These are phyloP conservation scores for Oscheius sp. DNA, from an alignment of 1,140 invertebrate species.

Conservation along the genomic window DNA sequence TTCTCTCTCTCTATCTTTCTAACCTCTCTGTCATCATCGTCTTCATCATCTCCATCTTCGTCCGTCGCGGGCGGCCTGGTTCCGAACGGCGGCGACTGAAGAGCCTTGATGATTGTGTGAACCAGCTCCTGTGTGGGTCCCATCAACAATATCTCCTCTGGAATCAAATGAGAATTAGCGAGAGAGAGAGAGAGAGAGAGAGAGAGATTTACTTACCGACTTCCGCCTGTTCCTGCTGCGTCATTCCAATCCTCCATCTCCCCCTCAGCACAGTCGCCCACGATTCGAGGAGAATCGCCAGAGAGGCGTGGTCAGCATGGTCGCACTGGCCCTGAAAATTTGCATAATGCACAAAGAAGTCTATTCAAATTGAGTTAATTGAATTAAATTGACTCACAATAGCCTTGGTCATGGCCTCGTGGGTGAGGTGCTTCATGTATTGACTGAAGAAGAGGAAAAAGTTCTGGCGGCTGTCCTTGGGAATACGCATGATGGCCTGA, in stretches of 20 bases:
- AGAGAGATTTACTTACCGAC: no score
- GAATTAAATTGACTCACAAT: conserved; percentile 24
- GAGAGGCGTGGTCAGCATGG: conserved; percentile 19
- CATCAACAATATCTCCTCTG: conserved; percentile 14
- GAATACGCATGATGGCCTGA: conserved; percentile 6
- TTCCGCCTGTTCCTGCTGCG: neutral
- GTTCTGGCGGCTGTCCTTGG: neutral
- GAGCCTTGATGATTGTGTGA: conserved; percentile 4
- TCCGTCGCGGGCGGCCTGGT: neutral
- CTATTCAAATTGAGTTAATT: neutral
- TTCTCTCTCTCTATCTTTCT: no score
- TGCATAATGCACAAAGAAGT: neutral
- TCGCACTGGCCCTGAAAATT: conserved; percentile 20
- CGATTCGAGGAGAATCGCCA: conserved; percentile 11
- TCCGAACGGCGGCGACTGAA: conserved; percentile 17
- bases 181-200: neutral
- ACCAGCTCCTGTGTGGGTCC: conserved; percentile 9
- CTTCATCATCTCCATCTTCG: conserved; percentile 26
- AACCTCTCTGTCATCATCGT: conserved; percentile 11
- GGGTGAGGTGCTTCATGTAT: conserved; percentile 24
- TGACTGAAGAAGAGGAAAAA: conserved; percentile 24
- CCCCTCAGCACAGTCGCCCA: conserved; percentile 25
- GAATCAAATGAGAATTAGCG: conserved; percentile 2
- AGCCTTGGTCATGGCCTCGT: conserved; percentile 24
- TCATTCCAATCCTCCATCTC: conserved; percentile 9